Base-by-base conservation (phyloP, 2,888 invertebrate genomes). In the Amitus sp. region DNA sequence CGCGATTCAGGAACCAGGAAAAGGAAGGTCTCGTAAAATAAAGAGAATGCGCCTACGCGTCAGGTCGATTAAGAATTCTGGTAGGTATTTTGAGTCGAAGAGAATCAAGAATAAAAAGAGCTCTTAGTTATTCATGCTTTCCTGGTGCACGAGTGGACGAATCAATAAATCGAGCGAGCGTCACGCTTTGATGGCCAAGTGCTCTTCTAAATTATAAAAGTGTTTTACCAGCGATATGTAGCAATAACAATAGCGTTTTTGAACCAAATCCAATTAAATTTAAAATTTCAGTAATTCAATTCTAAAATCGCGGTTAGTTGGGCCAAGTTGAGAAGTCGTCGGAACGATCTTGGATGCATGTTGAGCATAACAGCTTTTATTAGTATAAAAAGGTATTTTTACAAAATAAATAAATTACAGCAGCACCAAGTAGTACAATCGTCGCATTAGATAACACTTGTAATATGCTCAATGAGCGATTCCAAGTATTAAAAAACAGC, bases 381-480 rank as follows among this genome's bases (percentile, higher is more conserved):
- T 80, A 79, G 78, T 80, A 82, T 68, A 80, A 82, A 80, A 78
- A 77, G 75, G 78, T 77, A 69, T 76, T 63, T 78, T 75, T 79
- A 80, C 75, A 81, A 73, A 81, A 80, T 82, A 82, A 82, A 82
- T 82, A 81, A 80, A 73, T 79, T 77, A 78, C 72, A 76, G 43
- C 57, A 69, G 70, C 69, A 71, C 65, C 67, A 67, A 69, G 49
- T 68, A 37, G 58, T 64, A 55, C 42, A 49, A 42, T 23, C 20
- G 18, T 40, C n/a, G n/a, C n/a, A n/a, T n/a, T n/a, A n/a, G n/a
- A n/a, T n/a, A n/a, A n/a, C n/a, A n/a, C n/a, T n/a, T n/a, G n/a
- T n/a, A n/a, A n/a, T n/a, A n/a, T n/a, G n/a, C n/a, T n/a, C n/a
- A n/a, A n/a, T n/a, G n/a, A n/a, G n/a, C n/a, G n/a, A n/a, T n/a